These are phyloP conservation scores for Cloeon dipterum DNA, from an alignment of 2,888 invertebrate genomes.

Conservation along the genomic window DNA sequence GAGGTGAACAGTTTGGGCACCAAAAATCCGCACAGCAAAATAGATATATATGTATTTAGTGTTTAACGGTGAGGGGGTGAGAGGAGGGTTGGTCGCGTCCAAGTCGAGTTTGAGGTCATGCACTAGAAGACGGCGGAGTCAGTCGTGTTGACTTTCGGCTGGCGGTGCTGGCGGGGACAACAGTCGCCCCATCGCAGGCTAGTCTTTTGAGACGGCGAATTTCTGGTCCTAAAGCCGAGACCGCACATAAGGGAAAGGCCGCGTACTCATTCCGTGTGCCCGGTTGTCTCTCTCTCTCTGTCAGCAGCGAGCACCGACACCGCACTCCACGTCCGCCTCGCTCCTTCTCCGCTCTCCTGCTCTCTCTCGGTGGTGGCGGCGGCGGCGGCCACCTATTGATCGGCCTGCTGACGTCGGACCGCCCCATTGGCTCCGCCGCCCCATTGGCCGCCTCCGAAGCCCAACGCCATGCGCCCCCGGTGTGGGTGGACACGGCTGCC, in stretches of 20 bases:
- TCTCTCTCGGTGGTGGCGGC: too few relatives aligned
- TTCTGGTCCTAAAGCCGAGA: conserved; percentile 86
- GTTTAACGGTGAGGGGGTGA: not conserved
- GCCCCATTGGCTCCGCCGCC: too few relatives aligned
- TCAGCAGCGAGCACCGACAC: conserved; percentile 2
- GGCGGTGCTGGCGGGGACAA: conserved; percentile 28
- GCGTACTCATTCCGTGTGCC: too few relatives aligned
- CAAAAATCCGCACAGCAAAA: too few relatives aligned
- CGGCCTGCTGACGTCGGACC: too few relatives aligned
- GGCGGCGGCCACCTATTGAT: too few relatives aligned
- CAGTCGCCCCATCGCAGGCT: conserved; percentile 92
- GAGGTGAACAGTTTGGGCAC: too few relatives aligned
- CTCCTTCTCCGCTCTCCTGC: too few relatives aligned
- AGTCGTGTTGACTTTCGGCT: conserved; percentile 10
- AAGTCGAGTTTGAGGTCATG: not conserved
- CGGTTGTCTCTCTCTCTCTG: too few relatives aligned
- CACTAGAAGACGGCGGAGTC: not conserved
- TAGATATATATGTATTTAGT: not conserved
- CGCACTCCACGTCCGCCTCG: not conserved
- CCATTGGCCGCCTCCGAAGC: too few relatives aligned
- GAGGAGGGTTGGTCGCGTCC: not conserved
- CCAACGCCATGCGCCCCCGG: too few relatives aligned
- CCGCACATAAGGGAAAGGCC: conserved; percentile 59
- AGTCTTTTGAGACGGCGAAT: conserved; percentile 92
- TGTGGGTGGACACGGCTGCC: too few relatives aligned